Conservation (phyloP, 2,113 vertebrate species). For the Grallaria varia region DNA sequence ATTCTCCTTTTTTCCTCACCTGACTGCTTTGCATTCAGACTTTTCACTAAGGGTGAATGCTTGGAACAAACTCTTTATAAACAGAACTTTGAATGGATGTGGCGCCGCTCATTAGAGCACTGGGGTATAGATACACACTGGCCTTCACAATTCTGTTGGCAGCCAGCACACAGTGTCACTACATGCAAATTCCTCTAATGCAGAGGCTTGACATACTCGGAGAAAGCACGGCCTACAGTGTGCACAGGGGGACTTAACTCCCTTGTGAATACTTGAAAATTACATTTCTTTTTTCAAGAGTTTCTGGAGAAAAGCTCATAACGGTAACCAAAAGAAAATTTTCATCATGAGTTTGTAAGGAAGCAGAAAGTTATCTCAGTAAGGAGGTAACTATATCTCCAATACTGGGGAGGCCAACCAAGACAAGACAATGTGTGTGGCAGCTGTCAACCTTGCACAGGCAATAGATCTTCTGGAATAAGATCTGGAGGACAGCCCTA, state of each 20-base stretch:
- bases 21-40: slow-evolving; percentile 30
- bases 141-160: not conserved
- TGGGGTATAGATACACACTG: not conserved
- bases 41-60: not conserved
- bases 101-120: not conserved
- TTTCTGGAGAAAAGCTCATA: not conserved
- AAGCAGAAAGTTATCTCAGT: not conserved
- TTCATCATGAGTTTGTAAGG: not conserved
- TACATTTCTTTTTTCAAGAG: not conserved
- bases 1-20: not conserved
- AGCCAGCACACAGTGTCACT: not conserved
- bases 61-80: slow-evolving; percentile 11
- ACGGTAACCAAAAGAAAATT: not conserved
- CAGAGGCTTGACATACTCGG: not conserved
- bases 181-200: slow-evolving; percentile 47
- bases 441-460: not conserved
- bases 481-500: not conserved
- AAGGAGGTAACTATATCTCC: not conserved
- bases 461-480: not conserved
- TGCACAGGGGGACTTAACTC: not conserved
- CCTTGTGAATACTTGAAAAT: not conserved
- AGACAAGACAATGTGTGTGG: not conserved
- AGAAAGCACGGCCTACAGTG: not conserved
- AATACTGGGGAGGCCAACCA: not conserved
- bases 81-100: not conserved